Conservation (phyloP, 2,888 invertebrate species). For the Nemotelus nigrinus region DNA sequence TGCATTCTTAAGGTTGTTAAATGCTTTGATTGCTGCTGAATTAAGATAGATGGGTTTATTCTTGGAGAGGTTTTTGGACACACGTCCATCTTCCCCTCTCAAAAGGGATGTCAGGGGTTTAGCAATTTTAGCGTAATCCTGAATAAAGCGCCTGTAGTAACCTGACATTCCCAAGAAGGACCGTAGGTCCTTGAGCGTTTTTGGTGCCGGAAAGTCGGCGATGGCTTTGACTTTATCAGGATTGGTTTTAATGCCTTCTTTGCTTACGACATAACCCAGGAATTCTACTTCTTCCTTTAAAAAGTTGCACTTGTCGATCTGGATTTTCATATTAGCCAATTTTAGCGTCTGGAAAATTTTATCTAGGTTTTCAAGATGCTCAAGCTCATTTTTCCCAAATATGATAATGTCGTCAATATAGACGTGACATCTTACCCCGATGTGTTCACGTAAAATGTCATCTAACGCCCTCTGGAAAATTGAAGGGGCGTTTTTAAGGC, state of each 20-base stretch:
- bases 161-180: too few relatives aligned
- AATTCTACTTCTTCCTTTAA: too few relatives aligned
- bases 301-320: too few relatives aligned
- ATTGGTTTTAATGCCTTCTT: too few relatives aligned
- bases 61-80: constrained; percentile 20
- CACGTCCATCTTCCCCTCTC: constrained; percentile 28
- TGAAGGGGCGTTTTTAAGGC: not conserved
- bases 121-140: too few relatives aligned
- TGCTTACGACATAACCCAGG: too few relatives aligned
- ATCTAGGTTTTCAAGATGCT: not conserved
- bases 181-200: too few relatives aligned
- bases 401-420: not conserved
- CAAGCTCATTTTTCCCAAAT: not conserved
- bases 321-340: not conserved
- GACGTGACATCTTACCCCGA: constrained; percentile 23
- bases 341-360: not conserved
- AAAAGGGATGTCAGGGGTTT: constrained; percentile 1
- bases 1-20: constrained; percentile 12
- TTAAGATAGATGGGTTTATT: constrained; percentile 1
- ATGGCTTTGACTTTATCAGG: too few relatives aligned
- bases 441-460: constrained; percentile 21
- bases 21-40: constrained; percentile 8
- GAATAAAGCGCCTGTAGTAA: too few relatives aligned
- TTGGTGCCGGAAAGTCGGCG: too few relatives aligned
- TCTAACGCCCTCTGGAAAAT: not conserved